These are phyloP conservation scores for Pavo muticus DNA, from an alignment of 2,113 vertebrate species.

Conservation along the genomic window DNA sequence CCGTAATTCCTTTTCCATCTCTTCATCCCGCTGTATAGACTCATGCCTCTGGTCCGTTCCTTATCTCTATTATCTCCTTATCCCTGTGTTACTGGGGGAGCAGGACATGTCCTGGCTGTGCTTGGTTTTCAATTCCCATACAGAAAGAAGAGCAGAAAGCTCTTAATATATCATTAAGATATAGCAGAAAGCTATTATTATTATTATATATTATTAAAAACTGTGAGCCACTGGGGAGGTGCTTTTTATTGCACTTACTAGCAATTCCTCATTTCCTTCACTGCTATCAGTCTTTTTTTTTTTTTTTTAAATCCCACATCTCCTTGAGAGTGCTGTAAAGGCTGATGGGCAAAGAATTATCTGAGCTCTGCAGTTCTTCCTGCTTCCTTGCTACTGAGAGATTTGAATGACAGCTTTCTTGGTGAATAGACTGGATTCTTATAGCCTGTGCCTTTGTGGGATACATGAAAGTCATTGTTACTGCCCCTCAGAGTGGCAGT, in stretches of 20 bases:
- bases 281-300: background rate
- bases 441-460: background rate
- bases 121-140: background rate
- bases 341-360: background rate
- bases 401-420: background rate
- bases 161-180: background rate
- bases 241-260: background rate
- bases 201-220: background rate
- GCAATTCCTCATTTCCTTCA: background rate
- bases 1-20: background rate
- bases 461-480: background rate
- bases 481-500: background rate
- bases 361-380: background rate
- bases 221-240: background rate
- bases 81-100: background rate
- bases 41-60: background rate
- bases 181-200: too few relatives aligned
- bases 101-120: background rate
- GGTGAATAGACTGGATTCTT: background rate
- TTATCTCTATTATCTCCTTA: background rate
- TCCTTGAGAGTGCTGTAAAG: background rate
- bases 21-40: background rate
- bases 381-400: fast-evolving
- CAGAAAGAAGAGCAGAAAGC: background rate
- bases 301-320: background rate